Percentiles rank a stretch among this genome's conserved stretches.
Conservation (phyloP, 2,113 vertebrate genomes). For the Microcebus tavaratra region DNA sequence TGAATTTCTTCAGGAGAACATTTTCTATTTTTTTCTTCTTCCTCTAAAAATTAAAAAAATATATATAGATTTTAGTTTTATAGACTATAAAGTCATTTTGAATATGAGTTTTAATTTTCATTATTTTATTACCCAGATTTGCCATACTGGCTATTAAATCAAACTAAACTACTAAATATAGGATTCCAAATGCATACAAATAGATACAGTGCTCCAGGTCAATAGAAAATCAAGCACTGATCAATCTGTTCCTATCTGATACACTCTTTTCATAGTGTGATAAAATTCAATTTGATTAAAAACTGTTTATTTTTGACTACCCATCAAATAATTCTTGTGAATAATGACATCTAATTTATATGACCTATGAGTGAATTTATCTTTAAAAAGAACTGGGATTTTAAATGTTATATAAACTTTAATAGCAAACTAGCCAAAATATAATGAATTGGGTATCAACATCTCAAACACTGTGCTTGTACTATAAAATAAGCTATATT, state of each 20-base stretch:
- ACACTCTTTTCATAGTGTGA: not conserved
- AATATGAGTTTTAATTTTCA: not conserved
- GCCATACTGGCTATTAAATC: not conserved
- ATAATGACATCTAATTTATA: constrained; percentile 5
- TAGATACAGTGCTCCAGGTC: not conserved
- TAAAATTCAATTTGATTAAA: constrained; percentile 24
- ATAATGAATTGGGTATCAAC: not conserved
- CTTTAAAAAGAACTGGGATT: not conserved
- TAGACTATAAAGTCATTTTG: not conserved
- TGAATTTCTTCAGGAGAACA: constrained; percentile 94
- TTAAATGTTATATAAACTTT: not conserved
- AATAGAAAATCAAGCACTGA: not conserved
- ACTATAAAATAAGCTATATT: not conserved
- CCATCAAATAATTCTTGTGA: constrained; percentile 18
- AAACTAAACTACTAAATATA: not conserved
- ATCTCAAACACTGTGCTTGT: not conserved
- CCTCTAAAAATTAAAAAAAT: constrained; percentile 83
- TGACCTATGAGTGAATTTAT: not conserved
- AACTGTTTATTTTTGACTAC: not conserved
- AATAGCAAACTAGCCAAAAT: not conserved
- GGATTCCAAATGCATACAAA: not conserved
- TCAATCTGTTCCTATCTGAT: not conserved
- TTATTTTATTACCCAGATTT: not conserved
- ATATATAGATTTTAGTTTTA: constrained; percentile 8
- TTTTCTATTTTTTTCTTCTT: constrained; percentile 86